These are phyloP conservation scores for Cantharis rustica DNA, from an alignment of 2,888 invertebrate species.

Conservation along the genomic window DNA sequence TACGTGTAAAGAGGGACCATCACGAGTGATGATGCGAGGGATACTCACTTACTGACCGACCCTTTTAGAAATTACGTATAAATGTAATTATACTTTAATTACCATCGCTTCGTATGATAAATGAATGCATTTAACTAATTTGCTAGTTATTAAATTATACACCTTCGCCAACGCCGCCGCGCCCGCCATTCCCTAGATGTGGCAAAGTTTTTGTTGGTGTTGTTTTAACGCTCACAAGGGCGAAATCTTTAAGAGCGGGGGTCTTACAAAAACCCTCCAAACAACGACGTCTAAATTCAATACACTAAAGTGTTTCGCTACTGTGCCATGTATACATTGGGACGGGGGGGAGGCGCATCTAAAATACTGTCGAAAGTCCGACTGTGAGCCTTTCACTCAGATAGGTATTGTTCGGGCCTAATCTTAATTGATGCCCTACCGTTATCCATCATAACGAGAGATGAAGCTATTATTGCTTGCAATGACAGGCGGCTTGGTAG, in stretches of 20 bases:
- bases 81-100: slow-evolving; percentile 56
- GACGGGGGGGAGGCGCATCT: slow-evolving; percentile 34
- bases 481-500: slow-evolving; percentile 45
- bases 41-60: slow-evolving; percentile 40
- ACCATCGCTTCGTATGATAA: slow-evolving; percentile 52
- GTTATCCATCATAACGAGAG: slow-evolving; percentile 57
- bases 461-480: slow-evolving; percentile 48
- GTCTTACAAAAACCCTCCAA: slow-evolving; percentile 48
- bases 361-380: slow-evolving; percentile 35
- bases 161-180: slow-evolving; percentile 42
- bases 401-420: slow-evolving; percentile 56
- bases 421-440: slow-evolving; percentile 58
- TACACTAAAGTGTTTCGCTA: slow-evolving; percentile 55
- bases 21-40: neutral
- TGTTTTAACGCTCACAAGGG: slow-evolving; percentile 32
- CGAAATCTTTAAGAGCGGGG: slow-evolving; percentile 44
- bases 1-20: slow-evolving; percentile 2
- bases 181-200: slow-evolving; percentile 24
- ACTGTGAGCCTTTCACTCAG: slow-evolving; percentile 42
- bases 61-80: slow-evolving; percentile 51
- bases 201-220: slow-evolving; percentile 32
- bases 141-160: slow-evolving; percentile 54
- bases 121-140: slow-evolving; percentile 56
- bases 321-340: slow-evolving; percentile 41
- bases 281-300: slow-evolving; percentile 54